These are phyloP conservation scores for Tanytarsus gracilentus DNA, from an alignment of 2,888 invertebrate species.

Conservation along the genomic window DNA sequence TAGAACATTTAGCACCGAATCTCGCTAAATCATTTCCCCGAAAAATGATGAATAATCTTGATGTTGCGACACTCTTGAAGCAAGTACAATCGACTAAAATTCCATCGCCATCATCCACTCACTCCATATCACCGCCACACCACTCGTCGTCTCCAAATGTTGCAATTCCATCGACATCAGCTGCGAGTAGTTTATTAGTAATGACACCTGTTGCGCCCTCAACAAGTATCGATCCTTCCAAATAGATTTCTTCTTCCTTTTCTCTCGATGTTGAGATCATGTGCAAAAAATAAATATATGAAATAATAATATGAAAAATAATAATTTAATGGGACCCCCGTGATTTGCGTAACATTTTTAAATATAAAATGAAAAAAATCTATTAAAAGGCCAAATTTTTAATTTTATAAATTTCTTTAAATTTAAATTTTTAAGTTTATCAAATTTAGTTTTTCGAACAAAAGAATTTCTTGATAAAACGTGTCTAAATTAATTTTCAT, in stretches of 20 bases:
- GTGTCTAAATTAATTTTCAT: no score
- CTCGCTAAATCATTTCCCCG: constrained; percentile 9
- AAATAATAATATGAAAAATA: no score
- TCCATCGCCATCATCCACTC: constrained; percentile 10
- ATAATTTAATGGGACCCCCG: no score
- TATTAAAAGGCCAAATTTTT: no score
- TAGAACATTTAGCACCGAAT: constrained; percentile 21
- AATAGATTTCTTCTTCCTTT: neutral
- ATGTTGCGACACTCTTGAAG: constrained; percentile 11
- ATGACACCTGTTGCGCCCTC: constrained; percentile 22
- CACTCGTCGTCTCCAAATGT: neutral
- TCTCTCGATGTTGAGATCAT: neutral
- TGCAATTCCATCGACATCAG: neutral
- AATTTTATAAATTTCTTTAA: no score
- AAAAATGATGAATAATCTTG: constrained; percentile 25
- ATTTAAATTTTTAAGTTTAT: no score
- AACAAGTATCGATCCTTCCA: constrained; percentile 6
- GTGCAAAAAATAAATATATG: neutral
- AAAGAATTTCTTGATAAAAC: no score
- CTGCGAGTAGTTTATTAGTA: neutral
- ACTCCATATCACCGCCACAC: constrained; percentile 5
- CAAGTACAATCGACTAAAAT: constrained; percentile 16
- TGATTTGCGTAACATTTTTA: no score
- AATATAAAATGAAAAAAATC: no score
- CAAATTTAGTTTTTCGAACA: no score